Percentiles rank a stretch among this genome's conserved stretches.
Evolutionary conservation across 2,113 vertebrate genomes (phyloP).

Genomic region (Empidonax alnorum): DNA sequence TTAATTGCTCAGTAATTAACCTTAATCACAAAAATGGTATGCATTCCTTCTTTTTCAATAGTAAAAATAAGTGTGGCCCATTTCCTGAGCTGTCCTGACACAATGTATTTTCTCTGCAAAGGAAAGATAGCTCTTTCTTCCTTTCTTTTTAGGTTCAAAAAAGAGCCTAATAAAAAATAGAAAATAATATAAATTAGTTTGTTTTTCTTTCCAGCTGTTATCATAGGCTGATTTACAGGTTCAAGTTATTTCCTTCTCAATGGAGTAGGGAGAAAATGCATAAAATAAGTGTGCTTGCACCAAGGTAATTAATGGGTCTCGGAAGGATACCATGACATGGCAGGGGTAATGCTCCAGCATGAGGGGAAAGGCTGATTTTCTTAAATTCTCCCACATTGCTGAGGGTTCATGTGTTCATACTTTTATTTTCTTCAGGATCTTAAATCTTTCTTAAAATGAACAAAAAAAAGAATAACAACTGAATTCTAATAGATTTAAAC

Average conservation of each 20-base stretch:
- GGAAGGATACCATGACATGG: not conserved
- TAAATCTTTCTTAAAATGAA: not conserved
- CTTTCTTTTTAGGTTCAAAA: not conserved
- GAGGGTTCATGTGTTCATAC: not conserved
- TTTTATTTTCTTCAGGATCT: not conserved
- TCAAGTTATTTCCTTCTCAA: not conserved
- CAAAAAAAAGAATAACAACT: not conserved
- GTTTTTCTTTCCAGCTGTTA: not conserved
- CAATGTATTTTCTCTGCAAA: not conserved
- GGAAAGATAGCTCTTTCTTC: not conserved
- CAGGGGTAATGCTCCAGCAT: not conserved
- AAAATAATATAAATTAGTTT: not conserved
- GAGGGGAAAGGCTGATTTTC: not conserved
- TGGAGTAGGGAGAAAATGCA: not conserved
- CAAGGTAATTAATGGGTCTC: not conserved
- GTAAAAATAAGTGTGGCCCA: not conserved
- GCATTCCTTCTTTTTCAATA: not conserved
- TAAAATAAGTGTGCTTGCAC: not conserved
- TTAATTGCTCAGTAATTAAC: not conserved
- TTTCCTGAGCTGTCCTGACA: not conserved
- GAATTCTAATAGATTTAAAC: not conserved
- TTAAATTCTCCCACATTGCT: not conserved
- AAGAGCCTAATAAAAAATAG: not conserved
- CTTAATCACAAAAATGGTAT: not conserved
- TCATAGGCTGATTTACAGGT: not conserved